phyloP scores from a whole-genome alignment of 1,140 invertebrate species.

The Cotesia chilonis region DNA sequence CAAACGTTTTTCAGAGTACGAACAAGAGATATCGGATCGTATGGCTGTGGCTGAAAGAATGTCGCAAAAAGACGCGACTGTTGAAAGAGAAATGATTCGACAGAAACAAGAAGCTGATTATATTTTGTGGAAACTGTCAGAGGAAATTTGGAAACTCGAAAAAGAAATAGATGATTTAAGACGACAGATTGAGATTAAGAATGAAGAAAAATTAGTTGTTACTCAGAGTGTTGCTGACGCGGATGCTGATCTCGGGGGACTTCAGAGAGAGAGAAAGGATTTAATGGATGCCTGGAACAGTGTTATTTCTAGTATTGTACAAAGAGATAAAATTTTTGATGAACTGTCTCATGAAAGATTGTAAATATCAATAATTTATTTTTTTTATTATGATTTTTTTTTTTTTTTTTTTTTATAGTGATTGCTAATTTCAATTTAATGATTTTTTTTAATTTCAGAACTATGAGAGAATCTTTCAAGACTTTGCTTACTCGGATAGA shows the following conservation, averaged over 20 bases:
- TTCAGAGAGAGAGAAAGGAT: constrained; percentile 74
- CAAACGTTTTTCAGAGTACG: constrained; percentile 64
- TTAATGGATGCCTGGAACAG: constrained; percentile 77
- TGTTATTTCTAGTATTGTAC: constrained; percentile 73
- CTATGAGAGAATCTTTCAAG: constrained; percentile 68
- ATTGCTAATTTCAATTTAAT: background rate
- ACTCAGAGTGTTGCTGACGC: constrained; percentile 68
- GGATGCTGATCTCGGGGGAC: constrained; percentile 74
- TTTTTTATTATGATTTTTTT: background rate
- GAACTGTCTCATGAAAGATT: constrained; percentile 69
- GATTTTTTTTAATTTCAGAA: constrained; percentile 54
- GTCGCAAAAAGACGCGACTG: constrained; percentile 63
- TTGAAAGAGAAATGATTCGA: constrained; percentile 62
- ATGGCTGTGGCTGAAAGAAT: constrained; percentile 65
- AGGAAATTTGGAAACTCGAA: constrained; percentile 67
- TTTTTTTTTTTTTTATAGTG: background rate
- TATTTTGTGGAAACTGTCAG: constrained; percentile 64
- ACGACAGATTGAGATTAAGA: constrained; percentile 63
- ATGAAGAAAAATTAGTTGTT: constrained; percentile 60
- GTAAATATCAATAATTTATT: constrained; percentile 57
- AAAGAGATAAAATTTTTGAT: constrained; percentile 72
- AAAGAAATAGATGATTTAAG: constrained; percentile 61
- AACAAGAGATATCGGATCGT: constrained; percentile 64
- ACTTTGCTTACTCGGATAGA: constrained; percentile 67
- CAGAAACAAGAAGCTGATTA: constrained; percentile 68